Conservation (phyloP, 53 echinoderm and acorn worm genomes). For the Zoroaster sp. region DNA sequence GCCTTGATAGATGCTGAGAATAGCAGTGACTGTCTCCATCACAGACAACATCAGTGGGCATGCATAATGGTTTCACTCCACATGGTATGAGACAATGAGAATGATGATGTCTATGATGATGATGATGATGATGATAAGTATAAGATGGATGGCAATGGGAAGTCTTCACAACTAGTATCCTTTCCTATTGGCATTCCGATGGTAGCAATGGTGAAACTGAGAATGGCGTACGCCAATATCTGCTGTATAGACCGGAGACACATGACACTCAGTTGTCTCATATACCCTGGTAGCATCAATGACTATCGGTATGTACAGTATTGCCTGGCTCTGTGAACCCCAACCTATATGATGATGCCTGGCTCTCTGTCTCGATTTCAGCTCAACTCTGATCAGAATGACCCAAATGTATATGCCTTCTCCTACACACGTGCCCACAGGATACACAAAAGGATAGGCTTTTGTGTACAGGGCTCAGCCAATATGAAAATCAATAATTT, state of each 20-base stretch:
- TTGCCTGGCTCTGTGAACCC: constrained; percentile 16
- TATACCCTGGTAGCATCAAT: constrained; percentile 37
- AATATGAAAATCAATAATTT: constrained; percentile 72
- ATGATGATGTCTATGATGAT: background rate
- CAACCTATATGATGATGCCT: constrained; percentile 52
- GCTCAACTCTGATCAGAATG: constrained; percentile 52
- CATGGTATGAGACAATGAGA: background rate
- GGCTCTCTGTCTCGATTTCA: constrained; percentile 38
- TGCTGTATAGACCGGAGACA: constrained; percentile 8
- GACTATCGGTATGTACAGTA: constrained; percentile 18
- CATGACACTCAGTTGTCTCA: constrained; percentile 24
- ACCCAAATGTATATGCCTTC: constrained; percentile 35
- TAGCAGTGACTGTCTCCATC: background rate
- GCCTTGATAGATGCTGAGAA: background rate
- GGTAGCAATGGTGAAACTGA: constrained; percentile 38
- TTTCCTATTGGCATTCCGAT: constrained; percentile 41
- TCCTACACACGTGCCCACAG: constrained; percentile 53
- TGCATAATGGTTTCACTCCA: background rate
- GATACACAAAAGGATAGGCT: constrained; percentile 57
- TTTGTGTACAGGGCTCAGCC: constrained; percentile 53
- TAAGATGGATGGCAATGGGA: background rate
- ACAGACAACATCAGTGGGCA: background rate
- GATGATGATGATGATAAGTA: constrained; percentile 16
- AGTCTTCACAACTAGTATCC: constrained; percentile 18
- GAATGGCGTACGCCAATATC: constrained; percentile 33